These are phyloP conservation scores for Serilophus lunatus DNA, from an alignment of 2,113 vertebrate species.

Conservation along the genomic window DNA sequence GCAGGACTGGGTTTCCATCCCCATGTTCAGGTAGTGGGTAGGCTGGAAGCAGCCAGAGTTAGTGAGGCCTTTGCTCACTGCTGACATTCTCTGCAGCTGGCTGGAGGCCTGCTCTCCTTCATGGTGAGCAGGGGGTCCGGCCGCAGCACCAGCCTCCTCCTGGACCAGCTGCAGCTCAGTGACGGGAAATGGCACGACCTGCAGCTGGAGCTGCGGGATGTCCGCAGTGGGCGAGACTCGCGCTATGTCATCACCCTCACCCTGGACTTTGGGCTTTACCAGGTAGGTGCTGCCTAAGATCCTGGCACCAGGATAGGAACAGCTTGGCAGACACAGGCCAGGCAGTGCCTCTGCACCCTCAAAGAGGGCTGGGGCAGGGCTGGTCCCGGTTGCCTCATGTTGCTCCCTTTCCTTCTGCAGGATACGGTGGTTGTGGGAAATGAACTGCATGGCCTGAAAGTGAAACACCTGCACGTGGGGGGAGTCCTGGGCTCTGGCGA, in stretches of 20 bases:
- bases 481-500: conserved; percentile 87
- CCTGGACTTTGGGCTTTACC: conserved; percentile 92
- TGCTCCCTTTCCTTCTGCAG: conserved; percentile 63
- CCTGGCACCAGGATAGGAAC: not conserved
- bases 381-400: not conserved
- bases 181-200: conserved; percentile 95
- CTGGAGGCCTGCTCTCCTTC: conserved; percentile 88
- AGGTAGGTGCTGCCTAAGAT: conserved; percentile 74
- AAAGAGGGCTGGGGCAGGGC: not conserved
- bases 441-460: conserved; percentile 92
- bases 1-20: not conserved
- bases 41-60: not conserved
- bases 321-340: rapidly evolving
- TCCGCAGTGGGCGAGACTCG: conserved; percentile 81
- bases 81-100: conserved; percentile 73
- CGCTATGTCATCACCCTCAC: conserved; percentile 88
- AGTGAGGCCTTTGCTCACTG: not conserved
- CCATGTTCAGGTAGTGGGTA: rapidly evolving
- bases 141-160: conserved; percentile 80
- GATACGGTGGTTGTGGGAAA: conserved; percentile 90
- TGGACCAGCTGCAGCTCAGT: conserved; percentile 89
- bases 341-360: not conserved
- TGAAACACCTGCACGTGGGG: conserved; percentile 94
- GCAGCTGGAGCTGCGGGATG: conserved; percentile 89
- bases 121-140: conserved; percentile 81